Evolutionary conservation across 92 coral and sea anemone genomes (phyloP), one percentile per base, ranked within the genome.

Genomic region (Paragorgia papillata): DNA sequence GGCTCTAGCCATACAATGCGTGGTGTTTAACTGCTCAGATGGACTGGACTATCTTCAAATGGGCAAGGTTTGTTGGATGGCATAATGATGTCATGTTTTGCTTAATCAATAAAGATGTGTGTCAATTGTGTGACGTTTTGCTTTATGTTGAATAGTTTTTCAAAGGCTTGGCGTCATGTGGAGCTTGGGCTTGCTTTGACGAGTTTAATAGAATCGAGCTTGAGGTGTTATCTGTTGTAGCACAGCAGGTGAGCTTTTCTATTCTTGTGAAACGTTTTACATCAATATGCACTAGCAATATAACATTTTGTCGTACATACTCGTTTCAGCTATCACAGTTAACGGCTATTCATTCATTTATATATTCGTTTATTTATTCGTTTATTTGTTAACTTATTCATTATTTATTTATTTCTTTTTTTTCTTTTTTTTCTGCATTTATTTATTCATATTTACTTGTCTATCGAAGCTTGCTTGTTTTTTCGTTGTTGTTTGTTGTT

Each of bases 121-220:
- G 31, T 26, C 29, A 9, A 34, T 26, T 14, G 24, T 0, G 15
- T 57, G 18, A 26, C 14, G 13, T 25, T 57, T 66, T 25, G 12
- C 31, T 69, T 46, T 44, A 1, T n/a, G n/a, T n/a, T n/a, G n/a
- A n/a, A n/a, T 55, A 95, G 99, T 95, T 95, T 74, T 95, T 95
- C 77, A 95, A 95, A 84, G 99, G 99, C 7, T 82, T 95, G 81
- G 99, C 99, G 19, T 95, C 99, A 18, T 95, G 99, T 61, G 99
- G 99, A 55, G 99, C 99, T 10, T 95, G 99, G 99, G 99, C 99
- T 0, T 95, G 99, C 56, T 95, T 95, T 85, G 99, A 95, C 48
- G 99, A 95, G 88, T 95, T 95, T 80, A 95, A 95, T 87, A 92
- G 99, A 59, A 95, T 95, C 73, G 99, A 95, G 65, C 86, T 95